A percentile compares a stretch with the other conserved stretches of the same genome.
Evolutionary conservation across 2,888 invertebrate genomes (phyloP).

Genomic region (Cacoxenus indagator): DNA sequence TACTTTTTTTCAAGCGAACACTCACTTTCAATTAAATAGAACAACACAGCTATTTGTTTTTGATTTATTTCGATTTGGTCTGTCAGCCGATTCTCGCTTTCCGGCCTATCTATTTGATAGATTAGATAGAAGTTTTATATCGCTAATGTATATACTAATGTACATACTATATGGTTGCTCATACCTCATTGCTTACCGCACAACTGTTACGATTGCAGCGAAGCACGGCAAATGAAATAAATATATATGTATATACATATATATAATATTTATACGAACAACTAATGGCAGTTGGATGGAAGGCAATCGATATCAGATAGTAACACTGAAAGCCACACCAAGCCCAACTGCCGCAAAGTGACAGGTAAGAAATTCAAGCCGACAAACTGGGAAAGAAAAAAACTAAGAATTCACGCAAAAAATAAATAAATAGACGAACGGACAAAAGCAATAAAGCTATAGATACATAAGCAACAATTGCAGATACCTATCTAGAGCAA

Average conservation of each 20-base stretch:
- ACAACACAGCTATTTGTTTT: no score
- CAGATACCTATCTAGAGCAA: background rate
- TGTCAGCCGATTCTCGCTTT: no score
- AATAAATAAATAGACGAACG: background rate
- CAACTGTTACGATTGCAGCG: conserved; percentile 2
- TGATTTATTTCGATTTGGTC: no score
- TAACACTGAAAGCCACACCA: background rate
- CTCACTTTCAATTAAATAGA: no score
- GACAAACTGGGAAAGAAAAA: no score
- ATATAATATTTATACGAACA: background rate
- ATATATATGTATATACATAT: background rate
- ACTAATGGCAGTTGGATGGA: background rate
- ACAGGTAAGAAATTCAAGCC: background rate
- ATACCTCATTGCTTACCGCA: background rate
- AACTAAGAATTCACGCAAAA: no score
- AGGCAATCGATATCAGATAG: background rate
- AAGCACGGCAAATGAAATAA: background rate
- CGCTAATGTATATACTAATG: no score
- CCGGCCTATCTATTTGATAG: no score
- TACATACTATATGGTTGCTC: background rate
- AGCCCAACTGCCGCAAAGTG: background rate
- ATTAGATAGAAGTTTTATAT: no score
- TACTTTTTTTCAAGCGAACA: no score
- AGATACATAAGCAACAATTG: background rate
- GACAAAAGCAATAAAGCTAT: background rate